Base-by-base conservation (phyloP, 1,140 invertebrate genomes). In the Euwallacea fornicatus region DNA sequence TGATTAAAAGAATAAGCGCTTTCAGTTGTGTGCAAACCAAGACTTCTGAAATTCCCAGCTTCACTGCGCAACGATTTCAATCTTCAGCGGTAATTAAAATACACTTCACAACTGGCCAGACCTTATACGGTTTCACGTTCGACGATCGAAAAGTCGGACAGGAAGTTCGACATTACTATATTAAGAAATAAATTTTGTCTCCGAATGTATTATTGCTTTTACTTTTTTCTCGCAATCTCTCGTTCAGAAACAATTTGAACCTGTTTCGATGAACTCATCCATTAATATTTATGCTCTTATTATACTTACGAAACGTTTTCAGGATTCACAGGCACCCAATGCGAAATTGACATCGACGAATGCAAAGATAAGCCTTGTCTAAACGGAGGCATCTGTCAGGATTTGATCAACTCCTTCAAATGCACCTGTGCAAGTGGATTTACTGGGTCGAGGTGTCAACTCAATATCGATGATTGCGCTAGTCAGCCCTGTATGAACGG, bases 321-420 rank as follows among this genome's bases (percentile, higher is more conserved):
- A 95, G 95, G 94, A 63, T 97, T 94, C 77, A 94, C 92, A 4
- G 95, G 95, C 0, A 93, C 90, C 0, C 93, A 96, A 77, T 97
- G 95, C 81, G 93, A 96, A 82, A 90, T 93, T 41, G 93, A 97
- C 80, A 93, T 95, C 55, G 92, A 97, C 80, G 95, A 97, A 81
- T 98, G 95, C 81, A 88, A 89, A 11, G 88, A 91, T 61, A 91
- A 90, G 77, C 95, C 95, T 0, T 98, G 95, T 77, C 79, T 94
- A 47, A 97, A 97, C 81, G 90, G 90, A 9, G 93, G 93, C 8
- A 87, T 88, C 7, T 96, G 94, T 81, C 90, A 90, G 58, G 93
- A 96, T 79, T 85, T 92, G 78, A 93, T 95, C 81, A 94, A 95
- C 74, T 89, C 90, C 0, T 97, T 94, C 80, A 89, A 90, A 62